Conservation (phyloP, 1,140 invertebrate genomes). For the Eumeta japonica region DNA sequence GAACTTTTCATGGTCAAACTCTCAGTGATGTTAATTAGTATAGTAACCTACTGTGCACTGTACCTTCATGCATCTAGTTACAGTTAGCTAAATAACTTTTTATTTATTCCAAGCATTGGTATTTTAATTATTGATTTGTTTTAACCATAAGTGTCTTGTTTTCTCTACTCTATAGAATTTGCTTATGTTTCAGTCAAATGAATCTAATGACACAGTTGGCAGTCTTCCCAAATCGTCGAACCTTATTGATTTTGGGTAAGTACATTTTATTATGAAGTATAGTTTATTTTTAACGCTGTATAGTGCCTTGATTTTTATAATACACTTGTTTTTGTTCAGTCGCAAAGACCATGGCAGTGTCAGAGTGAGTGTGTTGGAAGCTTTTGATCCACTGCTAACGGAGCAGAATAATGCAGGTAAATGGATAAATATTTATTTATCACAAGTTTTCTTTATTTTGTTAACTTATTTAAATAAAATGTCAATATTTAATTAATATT, state of each 20-base stretch:
- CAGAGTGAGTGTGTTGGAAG: conserved; percentile 77
- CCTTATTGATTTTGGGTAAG: conserved; percentile 41
- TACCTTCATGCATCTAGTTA: neutral
- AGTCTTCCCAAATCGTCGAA: conserved; percentile 38
- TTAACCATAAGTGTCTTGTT: neutral
- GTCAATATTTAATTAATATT: no score
- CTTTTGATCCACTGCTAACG: conserved; percentile 77
- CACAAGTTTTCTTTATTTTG: no score
- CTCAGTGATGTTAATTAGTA: no score
- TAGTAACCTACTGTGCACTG: no score
- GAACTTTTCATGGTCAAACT: no score
- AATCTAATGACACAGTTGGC: conserved; percentile 40
- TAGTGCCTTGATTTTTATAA: conserved; percentile 4
- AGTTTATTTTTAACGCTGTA: conserved; percentile 4
- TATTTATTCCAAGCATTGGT: neutral
- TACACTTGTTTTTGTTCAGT: neutral
- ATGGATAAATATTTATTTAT: no score
- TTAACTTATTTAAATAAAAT: neutral
- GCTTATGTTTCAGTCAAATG: conserved; percentile 34
- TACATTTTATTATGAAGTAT: neutral
- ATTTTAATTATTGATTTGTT: no score
- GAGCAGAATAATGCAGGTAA: conserved; percentile 52
- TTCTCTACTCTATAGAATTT: neutral
- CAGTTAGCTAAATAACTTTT: neutral
- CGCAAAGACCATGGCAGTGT: conserved; percentile 59